These are phyloP conservation scores for Pinna nobilis DNA, from an alignment of 1,140 invertebrate genomes.

Conservation along the genomic window DNA sequence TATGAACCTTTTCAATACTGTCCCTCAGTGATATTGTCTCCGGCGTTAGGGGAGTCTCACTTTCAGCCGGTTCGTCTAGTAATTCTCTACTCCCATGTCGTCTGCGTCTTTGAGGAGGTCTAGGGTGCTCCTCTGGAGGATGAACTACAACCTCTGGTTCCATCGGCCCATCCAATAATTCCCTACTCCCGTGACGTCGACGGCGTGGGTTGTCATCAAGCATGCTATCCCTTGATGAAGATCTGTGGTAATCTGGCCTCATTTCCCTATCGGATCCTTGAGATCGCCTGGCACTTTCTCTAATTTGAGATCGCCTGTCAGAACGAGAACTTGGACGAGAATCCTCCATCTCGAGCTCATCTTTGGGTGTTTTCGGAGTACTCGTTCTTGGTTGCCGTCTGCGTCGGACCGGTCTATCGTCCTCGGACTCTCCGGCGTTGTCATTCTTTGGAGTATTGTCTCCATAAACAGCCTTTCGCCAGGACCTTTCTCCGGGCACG, in stretches of 20 bases:
- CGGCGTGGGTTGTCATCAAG: conserved; percentile 61
- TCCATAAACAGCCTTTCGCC: conserved; percentile 69
- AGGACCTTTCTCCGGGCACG: conserved; percentile 60
- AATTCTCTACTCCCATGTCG: conserved; percentile 60
- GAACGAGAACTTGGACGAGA: conserved; percentile 22
- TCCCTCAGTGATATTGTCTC: conserved; percentile 70
- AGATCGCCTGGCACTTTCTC: conserved; percentile 35
- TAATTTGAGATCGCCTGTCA: conserved; percentile 31
- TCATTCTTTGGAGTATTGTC: conserved; percentile 43
- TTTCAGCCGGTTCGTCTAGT: conserved; percentile 54
- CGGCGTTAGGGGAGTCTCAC: conserved; percentile 61
- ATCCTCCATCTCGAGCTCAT: conserved; percentile 31
- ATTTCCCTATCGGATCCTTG: conserved; percentile 46
- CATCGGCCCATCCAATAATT: conserved; percentile 59
- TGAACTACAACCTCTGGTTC: conserved; percentile 31
- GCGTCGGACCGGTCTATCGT: conserved; percentile 45
- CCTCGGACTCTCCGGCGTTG: conserved; percentile 35
- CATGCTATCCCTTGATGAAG: conserved; percentile 65
- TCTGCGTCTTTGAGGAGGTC: conserved; percentile 22
- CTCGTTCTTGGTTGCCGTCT: conserved; percentile 54
- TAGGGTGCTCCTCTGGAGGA: conserved; percentile 18
- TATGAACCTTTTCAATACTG: conserved; percentile 71
- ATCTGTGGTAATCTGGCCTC: conserved; percentile 49
- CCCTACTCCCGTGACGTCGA: conserved; percentile 55
- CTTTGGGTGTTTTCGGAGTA: conserved; percentile 53